Conservation (phyloP, 35 echinoderm and acorn worm species). For the Strongylocentrotus purpuratus region DNA sequence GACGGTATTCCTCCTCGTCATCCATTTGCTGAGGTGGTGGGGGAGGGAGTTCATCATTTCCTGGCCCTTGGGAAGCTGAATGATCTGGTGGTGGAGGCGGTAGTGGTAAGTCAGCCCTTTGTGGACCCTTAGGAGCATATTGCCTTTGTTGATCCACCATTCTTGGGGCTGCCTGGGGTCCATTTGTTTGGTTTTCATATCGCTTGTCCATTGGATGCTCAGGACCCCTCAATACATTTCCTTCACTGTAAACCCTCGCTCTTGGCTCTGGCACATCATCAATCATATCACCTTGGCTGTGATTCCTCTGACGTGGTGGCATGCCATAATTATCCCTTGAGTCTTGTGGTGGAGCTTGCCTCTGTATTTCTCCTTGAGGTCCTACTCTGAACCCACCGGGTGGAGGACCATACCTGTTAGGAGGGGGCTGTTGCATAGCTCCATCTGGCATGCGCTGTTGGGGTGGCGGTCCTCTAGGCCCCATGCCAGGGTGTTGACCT, state of each 20-base stretch:
- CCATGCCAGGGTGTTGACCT: not conserved
- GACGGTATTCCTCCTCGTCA: slow-evolving; percentile 43
- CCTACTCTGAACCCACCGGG: not conserved
- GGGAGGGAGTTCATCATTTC: slow-evolving; percentile 16
- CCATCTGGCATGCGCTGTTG: slow-evolving; percentile 38
- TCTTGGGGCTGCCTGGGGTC: slow-evolving; percentile 16
- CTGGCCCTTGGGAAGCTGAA: not conserved
- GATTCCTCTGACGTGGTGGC: slow-evolving; percentile 45
- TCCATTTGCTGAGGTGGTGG: slow-evolving; percentile 26
- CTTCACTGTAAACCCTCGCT: slow-evolving; percentile 43
- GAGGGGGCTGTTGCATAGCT: not conserved
- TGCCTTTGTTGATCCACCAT: slow-evolving; percentile 22
- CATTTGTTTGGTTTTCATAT: not conserved
- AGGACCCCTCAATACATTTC: not conserved
- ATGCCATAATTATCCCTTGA: slow-evolving; percentile 12
- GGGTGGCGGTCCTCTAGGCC: slow-evolving; percentile 43
- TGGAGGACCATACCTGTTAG: not conserved
- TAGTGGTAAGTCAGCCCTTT: not conserved
- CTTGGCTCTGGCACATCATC: slow-evolving; percentile 30
- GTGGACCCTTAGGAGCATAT: slow-evolving; percentile 30
- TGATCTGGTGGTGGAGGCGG: slow-evolving; percentile 27
- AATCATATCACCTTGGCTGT: slow-evolving; percentile 42
- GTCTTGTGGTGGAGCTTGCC: not conserved
- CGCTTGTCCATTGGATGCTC: not conserved
- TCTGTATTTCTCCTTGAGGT: slow-evolving; percentile 44